Base-by-base conservation (phyloP, 2,888 invertebrate species). In the Drosophila recens region DNA sequence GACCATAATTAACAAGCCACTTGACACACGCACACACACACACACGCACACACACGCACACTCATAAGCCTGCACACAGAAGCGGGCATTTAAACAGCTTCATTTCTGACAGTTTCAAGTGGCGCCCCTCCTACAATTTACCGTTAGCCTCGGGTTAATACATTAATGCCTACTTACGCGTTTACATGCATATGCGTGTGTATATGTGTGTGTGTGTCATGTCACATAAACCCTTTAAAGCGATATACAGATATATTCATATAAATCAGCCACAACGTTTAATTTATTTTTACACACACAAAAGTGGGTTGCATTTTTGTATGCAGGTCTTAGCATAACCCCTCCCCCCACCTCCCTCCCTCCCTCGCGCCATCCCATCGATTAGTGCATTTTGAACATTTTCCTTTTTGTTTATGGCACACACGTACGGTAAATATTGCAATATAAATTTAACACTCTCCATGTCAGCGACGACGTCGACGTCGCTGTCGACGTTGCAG, bases 1-100 rank as follows among this genome's bases (percentile, higher is more conserved):
- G 46, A 68, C 64, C 75, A 81, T 89, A 89, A 89, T 84, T 89
- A 84, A 89, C 89, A 84, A 89, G 84, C 82, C 89, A 84, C 84
- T 84, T 84, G 87, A 87, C 84, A 75, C 64, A 67, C 63, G 59
- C 66, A 62, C 45, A 34, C 27, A 40, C 17, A 33, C 23, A 62
- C 17, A 59, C 30, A 46, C 38, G 54, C 33, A 48, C 17, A 13
- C 40, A 38, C 56, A 36, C 49, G 33, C 20, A 63, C 45, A 56
- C 10, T 27, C 5, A 27, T 27, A 27, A 27, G 27, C 5, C 5
- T 27, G 27, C 64, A 67, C 63, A 63, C 66, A 62, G 42, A 15
- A 33, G 30, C 46, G 42, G 53, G 33, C 59, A 62, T 75, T 76
- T 62, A 76, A 62, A 52, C 54, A 57, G 54, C 64, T 71, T 80